A percentile compares a stretch with the other conserved stretches of the same genome.
These are phyloP conservation scores for Anguilla marmorata DNA, from an alignment of 2,797 vertebrate species.

Conservation along the genomic window DNA sequence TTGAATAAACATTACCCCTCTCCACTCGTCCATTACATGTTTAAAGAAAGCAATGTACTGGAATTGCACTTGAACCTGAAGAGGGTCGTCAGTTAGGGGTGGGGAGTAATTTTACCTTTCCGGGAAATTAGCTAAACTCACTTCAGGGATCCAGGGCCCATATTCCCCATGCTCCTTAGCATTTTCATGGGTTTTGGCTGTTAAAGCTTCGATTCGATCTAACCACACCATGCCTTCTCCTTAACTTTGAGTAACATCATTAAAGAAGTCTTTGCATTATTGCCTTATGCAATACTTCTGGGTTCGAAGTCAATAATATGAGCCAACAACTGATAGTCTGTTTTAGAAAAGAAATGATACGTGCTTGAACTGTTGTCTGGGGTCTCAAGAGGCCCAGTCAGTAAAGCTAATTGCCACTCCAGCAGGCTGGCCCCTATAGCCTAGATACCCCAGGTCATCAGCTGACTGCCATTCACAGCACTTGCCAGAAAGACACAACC, in stretches of 20 bases:
- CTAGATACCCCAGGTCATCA: background rate
- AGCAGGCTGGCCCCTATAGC: background rate
- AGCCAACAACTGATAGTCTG: background rate
- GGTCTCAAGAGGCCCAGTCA: background rate
- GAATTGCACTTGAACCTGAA: constrained; percentile 13
- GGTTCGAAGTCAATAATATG: background rate
- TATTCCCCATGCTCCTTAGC: constrained; percentile 27
- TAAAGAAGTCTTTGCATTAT: background rate
- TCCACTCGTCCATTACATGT: background rate
- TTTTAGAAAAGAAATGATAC: background rate
- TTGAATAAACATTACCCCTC: background rate
- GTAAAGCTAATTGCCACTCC: background rate
- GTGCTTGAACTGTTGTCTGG: background rate
- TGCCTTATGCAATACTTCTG: background rate
- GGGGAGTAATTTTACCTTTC: constrained; percentile 41
- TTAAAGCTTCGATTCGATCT: background rate
- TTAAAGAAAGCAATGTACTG: constrained; percentile 30
- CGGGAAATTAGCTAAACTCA: constrained; percentile 53
- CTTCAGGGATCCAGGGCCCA: constrained; percentile 43
- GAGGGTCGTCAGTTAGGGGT: background rate
- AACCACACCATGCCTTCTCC: background rate
- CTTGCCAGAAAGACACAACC: background rate
- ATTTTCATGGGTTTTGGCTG: background rate
- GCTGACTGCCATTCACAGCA: background rate
- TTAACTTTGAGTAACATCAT: background rate